phyloP scores from a whole-genome alignment of 2,888 invertebrate genomes.

The Euproctis similis region DNA sequence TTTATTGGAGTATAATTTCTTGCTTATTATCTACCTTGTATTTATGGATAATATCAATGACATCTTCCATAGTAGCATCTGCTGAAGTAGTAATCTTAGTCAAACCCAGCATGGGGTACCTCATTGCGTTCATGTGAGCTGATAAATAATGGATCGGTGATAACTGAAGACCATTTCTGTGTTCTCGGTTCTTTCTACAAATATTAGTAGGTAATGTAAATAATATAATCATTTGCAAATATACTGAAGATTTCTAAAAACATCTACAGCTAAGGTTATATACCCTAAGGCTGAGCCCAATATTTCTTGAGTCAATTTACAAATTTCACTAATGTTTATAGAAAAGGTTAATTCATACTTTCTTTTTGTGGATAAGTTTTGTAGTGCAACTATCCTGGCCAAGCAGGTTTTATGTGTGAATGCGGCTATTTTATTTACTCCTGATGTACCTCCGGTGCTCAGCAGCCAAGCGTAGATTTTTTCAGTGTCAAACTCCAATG shows the following conservation, averaged over 20 bases:
- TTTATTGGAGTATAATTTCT: too few species aligned
- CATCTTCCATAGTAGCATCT: slow-evolving; percentile 30
- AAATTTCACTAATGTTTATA: too few species aligned
- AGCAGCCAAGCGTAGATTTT: slow-evolving; percentile 40
- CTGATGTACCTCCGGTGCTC: slow-evolving; percentile 52
- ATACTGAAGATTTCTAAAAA: too few species aligned
- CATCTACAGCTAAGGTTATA: too few species aligned
- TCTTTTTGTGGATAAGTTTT: too few species aligned
- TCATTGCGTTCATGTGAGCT: slow-evolving; percentile 7
- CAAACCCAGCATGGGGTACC: slow-evolving; percentile 23
- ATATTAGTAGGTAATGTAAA: too few species aligned
- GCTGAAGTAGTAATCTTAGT: slow-evolving; percentile 43
- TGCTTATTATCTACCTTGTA: slow-evolving; percentile 57
- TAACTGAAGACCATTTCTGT: background rate
- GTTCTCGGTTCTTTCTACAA: too few species aligned
- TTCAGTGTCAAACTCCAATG: slow-evolving; percentile 35
- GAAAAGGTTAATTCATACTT: too few species aligned
- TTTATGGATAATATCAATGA: slow-evolving; percentile 49
- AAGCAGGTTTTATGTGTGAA: slow-evolving; percentile 32
- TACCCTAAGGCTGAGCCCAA: too few species aligned
- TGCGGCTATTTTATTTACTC: slow-evolving; percentile 44
- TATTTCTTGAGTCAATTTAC: too few species aligned
- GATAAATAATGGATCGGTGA: background rate
- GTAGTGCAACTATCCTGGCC: slow-evolving; percentile 26
- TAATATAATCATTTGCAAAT: too few species aligned